Percentiles rank a stretch among this genome's conserved stretches.
Conservation (phyloP, 2,888 invertebrate genomes). For the Cryptus armator region DNA sequence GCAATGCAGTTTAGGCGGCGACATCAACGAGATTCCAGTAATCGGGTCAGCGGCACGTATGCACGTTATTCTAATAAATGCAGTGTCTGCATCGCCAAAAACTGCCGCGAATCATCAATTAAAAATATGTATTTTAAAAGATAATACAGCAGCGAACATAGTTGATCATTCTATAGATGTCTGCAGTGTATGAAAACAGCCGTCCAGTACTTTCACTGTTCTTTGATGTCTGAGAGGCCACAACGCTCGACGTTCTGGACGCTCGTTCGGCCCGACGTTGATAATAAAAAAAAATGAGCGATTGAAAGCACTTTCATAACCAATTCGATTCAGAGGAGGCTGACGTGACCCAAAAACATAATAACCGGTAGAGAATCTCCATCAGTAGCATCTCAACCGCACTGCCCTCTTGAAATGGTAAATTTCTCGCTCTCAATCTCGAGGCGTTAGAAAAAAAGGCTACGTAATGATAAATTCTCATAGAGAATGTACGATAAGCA, state of each 20-base stretch:
- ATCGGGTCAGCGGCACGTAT: slow-evolving; percentile 47
- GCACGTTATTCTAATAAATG: background rate
- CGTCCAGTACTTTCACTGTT: background rate
- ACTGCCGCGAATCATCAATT: background rate
- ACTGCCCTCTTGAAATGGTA: background rate
- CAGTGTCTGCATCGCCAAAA: background rate
- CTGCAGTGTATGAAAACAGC: no score
- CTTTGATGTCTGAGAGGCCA: background rate
- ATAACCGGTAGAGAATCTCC: background rate
- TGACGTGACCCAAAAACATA: slow-evolving; percentile 33
- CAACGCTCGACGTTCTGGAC: background rate
- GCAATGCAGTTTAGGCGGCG: background rate
- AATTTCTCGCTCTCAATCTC: background rate
- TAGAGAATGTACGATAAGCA: background rate
- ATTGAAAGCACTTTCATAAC: slow-evolving; percentile 15
- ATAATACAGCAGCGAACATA: background rate
- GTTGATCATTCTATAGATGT: no score
- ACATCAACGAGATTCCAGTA: slow-evolving; percentile 31
- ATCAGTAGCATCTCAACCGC: background rate
- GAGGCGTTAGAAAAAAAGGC: background rate
- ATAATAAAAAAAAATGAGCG: slow-evolving; percentile 12
- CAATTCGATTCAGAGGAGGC: background rate
- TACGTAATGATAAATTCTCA: background rate
- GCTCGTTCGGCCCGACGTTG: background rate
- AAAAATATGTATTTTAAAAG: background rate